Evolutionary conservation across 2,797 vertebrate genomes (phyloP).

Genomic region (Clamator glandarius): DNA sequence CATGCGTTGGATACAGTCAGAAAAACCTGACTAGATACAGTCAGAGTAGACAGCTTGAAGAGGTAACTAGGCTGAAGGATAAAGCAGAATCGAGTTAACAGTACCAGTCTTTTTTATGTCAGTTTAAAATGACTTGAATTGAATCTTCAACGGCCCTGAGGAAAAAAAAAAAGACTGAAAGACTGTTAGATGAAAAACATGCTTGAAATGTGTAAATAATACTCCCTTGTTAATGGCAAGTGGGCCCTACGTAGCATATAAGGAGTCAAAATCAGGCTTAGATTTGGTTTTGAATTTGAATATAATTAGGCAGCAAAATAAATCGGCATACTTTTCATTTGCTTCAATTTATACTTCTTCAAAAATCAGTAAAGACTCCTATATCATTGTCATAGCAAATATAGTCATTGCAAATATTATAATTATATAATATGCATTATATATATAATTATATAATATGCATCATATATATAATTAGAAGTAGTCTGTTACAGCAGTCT

Average conservation of each 20-base stretch:
- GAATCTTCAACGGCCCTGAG: too few relatives aligned
- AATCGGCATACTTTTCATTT: neutral
- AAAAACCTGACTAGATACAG: neutral
- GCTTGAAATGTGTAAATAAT: neutral
- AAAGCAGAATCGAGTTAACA: neutral
- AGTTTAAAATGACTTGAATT: neutral
- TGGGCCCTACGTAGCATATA: neutral
- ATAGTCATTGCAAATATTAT: neutral
- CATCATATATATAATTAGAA: too few relatives aligned
- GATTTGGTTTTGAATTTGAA: neutral
- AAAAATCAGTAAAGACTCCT: neutral
- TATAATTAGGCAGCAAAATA: neutral
- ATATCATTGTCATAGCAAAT: neutral
- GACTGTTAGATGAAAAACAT: neutral
- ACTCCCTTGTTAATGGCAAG: neutral
- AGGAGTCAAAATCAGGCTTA: neutral
- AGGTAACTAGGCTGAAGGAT: neutral
- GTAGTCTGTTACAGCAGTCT: neutral
- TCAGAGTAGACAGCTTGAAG: neutral
- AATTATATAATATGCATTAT: neutral
- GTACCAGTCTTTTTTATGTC: neutral
- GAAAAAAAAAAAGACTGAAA: too few relatives aligned
- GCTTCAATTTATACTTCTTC: neutral
- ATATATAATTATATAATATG: neutral
- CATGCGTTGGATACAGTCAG: neutral